Evolutionary conservation across 2,888 invertebrate species (phyloP).

Genomic region (Matsumyia berberina): DNA sequence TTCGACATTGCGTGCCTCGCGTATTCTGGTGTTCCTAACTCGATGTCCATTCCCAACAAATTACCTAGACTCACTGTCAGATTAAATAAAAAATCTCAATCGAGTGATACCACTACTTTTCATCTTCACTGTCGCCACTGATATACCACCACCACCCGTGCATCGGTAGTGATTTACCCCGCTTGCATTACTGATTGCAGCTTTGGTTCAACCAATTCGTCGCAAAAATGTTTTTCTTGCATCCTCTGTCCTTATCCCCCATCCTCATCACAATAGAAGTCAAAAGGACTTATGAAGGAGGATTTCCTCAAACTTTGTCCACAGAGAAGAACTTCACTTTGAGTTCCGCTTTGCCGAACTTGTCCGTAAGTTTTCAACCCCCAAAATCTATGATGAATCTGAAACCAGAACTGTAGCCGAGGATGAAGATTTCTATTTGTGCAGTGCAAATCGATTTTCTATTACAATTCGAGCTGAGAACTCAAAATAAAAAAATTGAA

Average conservation of each 20-base stretch:
- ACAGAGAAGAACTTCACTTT: slow-evolving; percentile 26
- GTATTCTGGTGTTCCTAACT: too few relatives aligned
- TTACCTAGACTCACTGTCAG: too few relatives aligned
- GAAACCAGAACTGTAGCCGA: slow-evolving; percentile 19
- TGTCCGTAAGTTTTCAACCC: too few relatives aligned
- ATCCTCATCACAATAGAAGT: slow-evolving; percentile 8
- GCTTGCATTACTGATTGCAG: slow-evolving; percentile 16
- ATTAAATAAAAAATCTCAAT: too few relatives aligned
- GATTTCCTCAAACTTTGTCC: slow-evolving; percentile 53
- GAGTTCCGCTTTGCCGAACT: slow-evolving; percentile 27
- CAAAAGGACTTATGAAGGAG: slow-evolving; percentile 29
- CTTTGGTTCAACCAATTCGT: slow-evolving; percentile 30
- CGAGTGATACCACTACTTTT: background rate
- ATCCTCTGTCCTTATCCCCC: background rate
- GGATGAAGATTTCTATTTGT: slow-evolving; percentile 56
- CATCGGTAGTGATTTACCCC: background rate
- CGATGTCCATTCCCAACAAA: too few relatives aligned
- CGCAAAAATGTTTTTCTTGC: slow-evolving; percentile 12
- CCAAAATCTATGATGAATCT: too few relatives aligned
- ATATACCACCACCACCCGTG: background rate
- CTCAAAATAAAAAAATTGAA: slow-evolving; percentile 3
- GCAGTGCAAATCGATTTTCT: slow-evolving; percentile 64
- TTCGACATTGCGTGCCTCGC: too few relatives aligned
- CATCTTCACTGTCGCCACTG: background rate
- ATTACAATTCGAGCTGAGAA: slow-evolving; percentile 56